Base-by-base conservation (phyloP, 1,140 invertebrate genomes). In the Bombus vancouverensis region DNA sequence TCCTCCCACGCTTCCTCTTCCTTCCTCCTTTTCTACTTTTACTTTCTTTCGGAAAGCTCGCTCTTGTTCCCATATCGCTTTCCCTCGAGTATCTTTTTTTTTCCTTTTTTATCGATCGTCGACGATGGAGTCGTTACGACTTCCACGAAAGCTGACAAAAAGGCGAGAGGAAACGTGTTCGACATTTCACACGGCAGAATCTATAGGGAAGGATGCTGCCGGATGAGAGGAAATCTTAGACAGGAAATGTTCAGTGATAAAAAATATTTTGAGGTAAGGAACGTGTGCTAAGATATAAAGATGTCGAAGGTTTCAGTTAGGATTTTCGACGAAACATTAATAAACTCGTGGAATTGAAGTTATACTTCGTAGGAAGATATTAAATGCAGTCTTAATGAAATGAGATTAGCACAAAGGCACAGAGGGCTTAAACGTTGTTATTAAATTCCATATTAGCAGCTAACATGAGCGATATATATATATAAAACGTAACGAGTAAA, bases 1-100 rank as follows among this genome's bases (percentile, higher is more conserved):
- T 78, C 83, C 86, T 89, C 87, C 87, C 71, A 87, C 76, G 68
- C 77, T 84, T 81, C 76, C 66, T 72, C 72, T 18, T 72, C 42
- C 62, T 59, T 86, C 47, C 57, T 32, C 68, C 62, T 59, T 62
- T 72, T 32, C 9, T 53, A 32, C 39, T 77, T 44, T 28, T 28
- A 44, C 65, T 72, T 57, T 28, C 73, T 34, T 59, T 28, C 18
- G 6, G 12, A 66, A 53, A 53, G 47, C 47, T 53, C 47, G 4
- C 39, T 42, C 57, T n/a, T 57, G 22, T 83, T 83, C 85, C 66
- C 81, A 78, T 39, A 47, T 77, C 22, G 10, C 53, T 68, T 76
- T 71, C 37, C 10, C 81, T 25, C 65, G 57, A 57, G 57, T 42
- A 32, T 18, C 59, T 44, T 75, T 42, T 75, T 75, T 2, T 34